Evolutionary conservation across 2,797 vertebrate genomes (phyloP).

Genomic region (Scyliorhinus canicula): DNA sequence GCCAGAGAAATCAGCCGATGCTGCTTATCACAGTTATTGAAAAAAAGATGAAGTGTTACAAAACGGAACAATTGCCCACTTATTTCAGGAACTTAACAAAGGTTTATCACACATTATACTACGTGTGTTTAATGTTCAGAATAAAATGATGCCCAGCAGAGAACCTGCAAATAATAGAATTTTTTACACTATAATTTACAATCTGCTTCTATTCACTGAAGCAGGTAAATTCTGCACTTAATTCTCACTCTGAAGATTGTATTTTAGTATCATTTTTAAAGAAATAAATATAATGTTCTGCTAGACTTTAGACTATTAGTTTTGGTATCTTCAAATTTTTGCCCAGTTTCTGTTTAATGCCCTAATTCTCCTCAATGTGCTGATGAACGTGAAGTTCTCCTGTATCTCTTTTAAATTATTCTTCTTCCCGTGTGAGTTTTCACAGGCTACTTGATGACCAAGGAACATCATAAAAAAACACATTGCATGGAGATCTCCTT

Average conservation of each 20-base stretch:
- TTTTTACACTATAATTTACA: neutral
- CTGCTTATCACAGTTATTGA: slow-evolving; percentile 40
- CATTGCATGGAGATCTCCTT: too few relatives aligned
- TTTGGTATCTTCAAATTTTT: neutral
- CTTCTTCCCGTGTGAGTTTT: neutral
- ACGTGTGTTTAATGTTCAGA: neutral
- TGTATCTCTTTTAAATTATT: neutral
- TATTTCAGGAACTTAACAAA: slow-evolving; percentile 14
- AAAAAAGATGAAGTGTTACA: slow-evolving; percentile 36
- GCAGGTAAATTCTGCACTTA: neutral
- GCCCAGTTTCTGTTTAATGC: neutral
- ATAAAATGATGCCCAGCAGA: slow-evolving; percentile 12
- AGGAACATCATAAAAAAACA: neutral
- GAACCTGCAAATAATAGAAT: neutral
- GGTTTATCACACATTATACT: neutral
- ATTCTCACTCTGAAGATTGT: neutral
- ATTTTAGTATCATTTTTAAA: neutral
- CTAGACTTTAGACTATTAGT: neutral
- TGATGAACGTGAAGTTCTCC: neutral
- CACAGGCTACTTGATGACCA: neutral
- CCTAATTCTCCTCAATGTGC: neutral
- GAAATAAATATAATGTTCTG: neutral
- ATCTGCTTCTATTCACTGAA: neutral
- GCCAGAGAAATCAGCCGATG: neutral
- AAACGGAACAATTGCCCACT: slow-evolving; percentile 15